These are phyloP conservation scores for Margaritifera margaritifera DNA, from an alignment of 2,888 invertebrate species.

Conservation along the genomic window DNA sequence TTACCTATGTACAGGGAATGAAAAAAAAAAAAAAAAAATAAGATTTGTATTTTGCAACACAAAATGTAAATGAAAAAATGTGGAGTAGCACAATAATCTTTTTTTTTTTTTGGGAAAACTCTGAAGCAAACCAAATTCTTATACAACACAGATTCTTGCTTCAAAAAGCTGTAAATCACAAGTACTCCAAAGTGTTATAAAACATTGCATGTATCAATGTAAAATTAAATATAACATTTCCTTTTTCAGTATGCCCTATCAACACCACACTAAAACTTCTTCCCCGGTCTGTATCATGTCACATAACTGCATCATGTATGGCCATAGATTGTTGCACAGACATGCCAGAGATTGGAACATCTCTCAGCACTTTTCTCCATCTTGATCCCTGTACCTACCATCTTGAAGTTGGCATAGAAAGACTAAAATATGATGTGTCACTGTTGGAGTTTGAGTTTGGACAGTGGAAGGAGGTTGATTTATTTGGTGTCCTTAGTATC, in stretches of 20 bases:
- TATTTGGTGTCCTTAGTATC: too few relatives aligned
- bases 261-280: conserved; percentile 9
- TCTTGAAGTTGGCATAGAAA: conserved; percentile 30
- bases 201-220: not conserved
- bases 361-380: conserved; percentile 20
- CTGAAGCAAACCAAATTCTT: too few relatives aligned
- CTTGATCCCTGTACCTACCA: conserved; percentile 28
- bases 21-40: too few relatives aligned
- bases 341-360: conserved; percentile 15
- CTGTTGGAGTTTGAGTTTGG: conserved; percentile 34
- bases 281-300: conserved; percentile 27
- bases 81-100: too few relatives aligned
- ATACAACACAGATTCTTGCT: too few relatives aligned
- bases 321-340: conserved; percentile 31
- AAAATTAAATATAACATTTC: not conserved
- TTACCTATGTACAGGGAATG: too few relatives aligned
- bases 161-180: too few relatives aligned
- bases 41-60: too few relatives aligned
- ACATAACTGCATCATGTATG: conserved; percentile 27
- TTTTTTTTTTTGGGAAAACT: too few relatives aligned
- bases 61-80: too few relatives aligned
- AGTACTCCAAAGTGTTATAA: too few relatives aligned
- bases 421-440: conserved; percentile 20
- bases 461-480: conserved; percentile 6
- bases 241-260: conserved; percentile 32